phyloP scores from a whole-genome alignment of 35 echinoderm and acorn worm genomes.

The Amphiura filiformis region DNA sequence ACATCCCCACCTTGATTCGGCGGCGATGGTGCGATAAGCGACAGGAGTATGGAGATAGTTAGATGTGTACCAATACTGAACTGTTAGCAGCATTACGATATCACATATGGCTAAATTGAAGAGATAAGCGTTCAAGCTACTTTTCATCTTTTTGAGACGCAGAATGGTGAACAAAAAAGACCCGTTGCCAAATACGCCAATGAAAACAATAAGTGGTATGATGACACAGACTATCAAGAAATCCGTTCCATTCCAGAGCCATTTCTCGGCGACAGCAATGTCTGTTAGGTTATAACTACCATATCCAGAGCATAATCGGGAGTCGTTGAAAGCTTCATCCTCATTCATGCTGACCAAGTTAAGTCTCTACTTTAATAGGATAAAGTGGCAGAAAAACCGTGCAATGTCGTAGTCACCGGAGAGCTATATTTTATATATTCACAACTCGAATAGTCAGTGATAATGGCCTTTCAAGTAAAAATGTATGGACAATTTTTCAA shows the following conservation, averaged over 20 bases:
- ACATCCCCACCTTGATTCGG: background rate
- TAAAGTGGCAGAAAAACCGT: no score
- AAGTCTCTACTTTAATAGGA: no score
- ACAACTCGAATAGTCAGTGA: no score
- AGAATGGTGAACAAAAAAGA: background rate
- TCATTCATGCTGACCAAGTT: no score
- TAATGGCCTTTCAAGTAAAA: no score
- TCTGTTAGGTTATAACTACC: background rate
- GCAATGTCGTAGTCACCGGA: no score
- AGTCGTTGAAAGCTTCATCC: no score
- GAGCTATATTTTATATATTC: no score
- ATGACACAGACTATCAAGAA: background rate
- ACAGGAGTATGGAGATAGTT: background rate
- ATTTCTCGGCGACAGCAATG: background rate
- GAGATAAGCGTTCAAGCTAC: background rate
- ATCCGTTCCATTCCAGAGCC: background rate
- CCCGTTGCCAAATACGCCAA: background rate
- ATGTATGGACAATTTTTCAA: no score
- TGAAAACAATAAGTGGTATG: background rate
- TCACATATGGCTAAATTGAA: background rate
- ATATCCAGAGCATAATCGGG: no score
- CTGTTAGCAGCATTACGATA: background rate
- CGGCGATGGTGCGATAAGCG: background rate
- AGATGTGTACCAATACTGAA: background rate
- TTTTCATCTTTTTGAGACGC: background rate